These are phyloP conservation scores for Oreochromis niloticus DNA, from an alignment of 2,113 vertebrate species.

Conservation along the genomic window DNA sequence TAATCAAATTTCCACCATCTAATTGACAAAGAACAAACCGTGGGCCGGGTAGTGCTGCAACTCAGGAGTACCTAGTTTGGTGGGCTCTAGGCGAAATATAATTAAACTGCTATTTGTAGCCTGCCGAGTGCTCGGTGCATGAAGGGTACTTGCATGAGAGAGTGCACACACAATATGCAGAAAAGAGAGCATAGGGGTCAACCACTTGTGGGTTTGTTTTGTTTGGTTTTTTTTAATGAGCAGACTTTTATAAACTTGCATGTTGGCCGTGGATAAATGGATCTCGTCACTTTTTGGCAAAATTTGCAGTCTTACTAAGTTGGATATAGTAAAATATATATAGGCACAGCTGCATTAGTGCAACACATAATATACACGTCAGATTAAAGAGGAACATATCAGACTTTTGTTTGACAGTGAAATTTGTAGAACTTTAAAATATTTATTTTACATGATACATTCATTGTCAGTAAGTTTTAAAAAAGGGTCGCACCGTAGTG, in stretches of 20 bases:
- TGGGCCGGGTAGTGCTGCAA: not conserved
- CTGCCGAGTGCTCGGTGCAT: not conserved
- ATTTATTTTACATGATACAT: not conserved
- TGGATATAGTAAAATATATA: not conserved
- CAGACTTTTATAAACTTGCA: not conserved
- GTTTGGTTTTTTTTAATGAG: too few species aligned
- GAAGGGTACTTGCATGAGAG: not conserved
- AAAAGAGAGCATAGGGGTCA: not conserved
- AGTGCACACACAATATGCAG: not conserved
- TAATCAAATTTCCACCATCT: constrained; percentile 2
- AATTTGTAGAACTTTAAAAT: not conserved
- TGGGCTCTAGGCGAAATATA: not conserved
- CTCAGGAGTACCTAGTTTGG: not conserved
- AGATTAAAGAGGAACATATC: not conserved
- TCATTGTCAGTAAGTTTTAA: not conserved
- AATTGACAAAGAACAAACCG: not conserved
- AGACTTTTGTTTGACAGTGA: not conserved
- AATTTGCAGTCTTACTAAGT: not conserved
- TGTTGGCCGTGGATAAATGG: not conserved
- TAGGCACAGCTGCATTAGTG: not conserved
- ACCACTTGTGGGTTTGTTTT: too few species aligned
- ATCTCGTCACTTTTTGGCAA: not conserved
- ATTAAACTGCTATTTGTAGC: constrained; percentile 4
- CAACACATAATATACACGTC: not conserved
- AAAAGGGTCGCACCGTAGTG: not conserved